Evolutionary conservation across 1,140 invertebrate species (phyloP), one percentile per base, ranked within the genome.

Genomic region (Drosophila ohnishii): DNA sequence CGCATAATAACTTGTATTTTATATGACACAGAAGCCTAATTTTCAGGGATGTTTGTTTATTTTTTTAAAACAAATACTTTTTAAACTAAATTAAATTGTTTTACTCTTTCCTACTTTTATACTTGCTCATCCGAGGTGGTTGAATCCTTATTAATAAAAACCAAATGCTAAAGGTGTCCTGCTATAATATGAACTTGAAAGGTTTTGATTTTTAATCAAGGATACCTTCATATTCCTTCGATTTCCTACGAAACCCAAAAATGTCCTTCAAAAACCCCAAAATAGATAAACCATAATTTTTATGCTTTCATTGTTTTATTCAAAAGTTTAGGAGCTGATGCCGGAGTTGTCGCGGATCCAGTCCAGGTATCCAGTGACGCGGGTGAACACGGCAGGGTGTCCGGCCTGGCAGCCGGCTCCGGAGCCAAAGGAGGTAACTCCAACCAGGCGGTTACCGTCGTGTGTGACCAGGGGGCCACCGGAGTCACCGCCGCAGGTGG

Each of bases 401-500:
- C 92, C 93, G 10, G 65, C 35, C 66, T 84, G 58, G 58, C 88
- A 90, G 47, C 86, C 86, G n/a, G 56, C 39, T 14, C 42, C 28
- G 8, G 71, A 62, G 3, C 55, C 80, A 35, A 59, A 67, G 56
- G 79, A 78, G 56, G 81, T 42, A 63, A 81, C 65, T 63, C 72
- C 72, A 5, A 75, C 60, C 34, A 84, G 53, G 32, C 69, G 59
- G 57, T 67, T 63, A 40, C 78, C 57, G 11, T 83, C 67, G 16
- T 66, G 47, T 11, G 44, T 57, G 0, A 92, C 90, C 63, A 94
- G 73, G 10, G 92, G 92, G 34, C 93, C 93, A 53, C 93, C 93
- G 62, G 93, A 93, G 90, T 94, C 93, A 64, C 93, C 93, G 45
- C 84, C 72, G 74, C 90, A 91, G 16, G 90, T 91, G 7, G 90